Evolutionary conservation across 1,140 invertebrate species (phyloP), one percentile per base, ranked within the genome.

Genomic region (Kradibia gibbosae): DNA sequence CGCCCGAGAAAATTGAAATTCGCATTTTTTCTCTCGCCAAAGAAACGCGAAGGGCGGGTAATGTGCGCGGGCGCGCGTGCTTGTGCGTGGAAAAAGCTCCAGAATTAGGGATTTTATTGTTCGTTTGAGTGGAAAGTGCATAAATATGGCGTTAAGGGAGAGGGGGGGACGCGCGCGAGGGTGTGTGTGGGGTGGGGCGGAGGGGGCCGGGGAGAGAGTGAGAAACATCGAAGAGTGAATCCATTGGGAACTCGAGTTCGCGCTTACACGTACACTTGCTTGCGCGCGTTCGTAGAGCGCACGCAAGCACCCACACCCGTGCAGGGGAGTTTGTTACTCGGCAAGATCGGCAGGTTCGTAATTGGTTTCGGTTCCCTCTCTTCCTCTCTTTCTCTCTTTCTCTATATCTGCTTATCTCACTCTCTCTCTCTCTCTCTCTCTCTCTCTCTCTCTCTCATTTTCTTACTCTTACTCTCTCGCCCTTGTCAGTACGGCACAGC

Each of bases 351-450:
- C 73, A 76, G 67, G 60, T 76, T 81, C 65, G 80, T 81, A 81
- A 81, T 81, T 81, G 80, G 72, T 81, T 81, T 81, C 73, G 73
- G 70, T 45, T 75, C 55, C 71, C 45, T 48, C 42, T 75, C 11
- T 42, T 17, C 28, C 25, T 65, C 31, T 36, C 34, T 31, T 42
- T 50, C 42, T n/a, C n/a, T 2, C 34, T 67, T 28, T 34, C 25
- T 15, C 62, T 67, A 17, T 15, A n/a, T 55, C 72, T 11, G n/a
- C n/a, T 20, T 34, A n/a, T 62, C 57, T 17, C 28, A 1, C 57
- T 31, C 57, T 17, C 8, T 4, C 57, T 25, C n/a, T 10, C n/a
- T 11, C 10, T 8, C n/a, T 8, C 25, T 8, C 57, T 8, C 57
- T 4, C 39, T 55, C 48, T 36, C 45, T 22, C 72, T 55, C 48